A percentile compares a stretch with the other conserved stretches of the same genome.
These are phyloP conservation scores for Pelodiscus sinensis DNA, from an alignment of 2,113 vertebrate species.

Conservation along the genomic window DNA sequence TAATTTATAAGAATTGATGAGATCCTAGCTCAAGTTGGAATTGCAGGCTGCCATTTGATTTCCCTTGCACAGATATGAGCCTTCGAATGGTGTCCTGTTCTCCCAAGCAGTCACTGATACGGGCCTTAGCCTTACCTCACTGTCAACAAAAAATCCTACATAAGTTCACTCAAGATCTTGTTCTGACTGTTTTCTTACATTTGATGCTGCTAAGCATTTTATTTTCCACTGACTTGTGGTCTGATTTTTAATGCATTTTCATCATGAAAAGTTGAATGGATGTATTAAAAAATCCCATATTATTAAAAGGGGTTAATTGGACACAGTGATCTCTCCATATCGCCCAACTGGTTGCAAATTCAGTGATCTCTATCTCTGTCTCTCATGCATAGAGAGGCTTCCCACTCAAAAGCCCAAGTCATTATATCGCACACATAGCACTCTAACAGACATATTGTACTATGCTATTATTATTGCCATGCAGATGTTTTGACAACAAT, in stretches of 20 bases:
- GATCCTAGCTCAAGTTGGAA: background rate
- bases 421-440: background rate
- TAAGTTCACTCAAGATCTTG: constrained; percentile 21
- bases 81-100: constrained; percentile 7
- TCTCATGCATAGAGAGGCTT: background rate
- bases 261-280: constrained; percentile 53
- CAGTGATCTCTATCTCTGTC: background rate
- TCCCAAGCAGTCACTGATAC: constrained; percentile 19
- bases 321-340: background rate
- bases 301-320: constrained; percentile 65
- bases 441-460: background rate
- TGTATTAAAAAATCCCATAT: constrained; percentile 39
- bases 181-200: background rate
- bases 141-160: constrained; percentile 33
- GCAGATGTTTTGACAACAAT: background rate
- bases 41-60: constrained; percentile 20
- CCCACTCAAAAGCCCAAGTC: background rate
- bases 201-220: constrained; percentile 25
- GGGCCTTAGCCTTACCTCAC: background rate
- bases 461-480: background rate
- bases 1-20: constrained; percentile 47
- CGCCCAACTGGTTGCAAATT: background rate
- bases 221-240: constrained; percentile 19
- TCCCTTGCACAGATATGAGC: constrained; percentile 1
- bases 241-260: constrained; percentile 54